Percentiles rank a stretch among this genome's conserved stretches.
Evolutionary conservation across 2,797 vertebrate species (phyloP).

Genomic region (Chrosomus eos): DNA sequence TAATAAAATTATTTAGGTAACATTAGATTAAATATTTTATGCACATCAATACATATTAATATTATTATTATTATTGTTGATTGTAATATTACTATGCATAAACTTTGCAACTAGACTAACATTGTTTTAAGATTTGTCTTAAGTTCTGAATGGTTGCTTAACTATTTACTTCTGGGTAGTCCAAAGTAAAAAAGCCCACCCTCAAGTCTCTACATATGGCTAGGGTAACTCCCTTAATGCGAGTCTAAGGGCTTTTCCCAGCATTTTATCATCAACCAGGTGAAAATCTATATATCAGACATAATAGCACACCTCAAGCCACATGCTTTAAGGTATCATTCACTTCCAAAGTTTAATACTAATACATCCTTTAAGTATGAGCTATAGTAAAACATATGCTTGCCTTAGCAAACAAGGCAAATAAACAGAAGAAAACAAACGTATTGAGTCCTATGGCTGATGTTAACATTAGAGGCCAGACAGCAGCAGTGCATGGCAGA

Average conservation of each 20-base stretch:
- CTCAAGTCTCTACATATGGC: not conserved
- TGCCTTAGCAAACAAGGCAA: not conserved
- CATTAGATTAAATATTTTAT: not conserved
- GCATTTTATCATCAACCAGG: not conserved
- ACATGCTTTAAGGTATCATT: not conserved
- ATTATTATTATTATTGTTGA: too few species aligned
- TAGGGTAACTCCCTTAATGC: not conserved
- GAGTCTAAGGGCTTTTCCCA: not conserved
- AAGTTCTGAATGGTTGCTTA: not conserved
- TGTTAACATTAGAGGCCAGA: constrained; percentile 69
- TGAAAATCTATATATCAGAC: not conserved
- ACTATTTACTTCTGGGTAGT: not conserved
- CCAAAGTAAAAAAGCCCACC: not conserved
- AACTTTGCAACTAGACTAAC: not conserved
- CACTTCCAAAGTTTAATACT: not conserved
- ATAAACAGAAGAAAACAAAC: constrained; percentile 69
- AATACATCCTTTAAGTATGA: not conserved
- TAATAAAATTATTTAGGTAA: not conserved
- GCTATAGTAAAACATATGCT: not conserved
- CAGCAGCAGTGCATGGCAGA: constrained; percentile 56
- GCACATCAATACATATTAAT: not conserved
- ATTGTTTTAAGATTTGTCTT: not conserved
- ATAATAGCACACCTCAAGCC: not conserved
- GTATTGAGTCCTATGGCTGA: constrained; percentile 77
- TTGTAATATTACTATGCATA: not conserved